These are phyloP conservation scores for Epinotia demarniana DNA, from an alignment of 2,888 invertebrate species.

Conservation along the genomic window DNA sequence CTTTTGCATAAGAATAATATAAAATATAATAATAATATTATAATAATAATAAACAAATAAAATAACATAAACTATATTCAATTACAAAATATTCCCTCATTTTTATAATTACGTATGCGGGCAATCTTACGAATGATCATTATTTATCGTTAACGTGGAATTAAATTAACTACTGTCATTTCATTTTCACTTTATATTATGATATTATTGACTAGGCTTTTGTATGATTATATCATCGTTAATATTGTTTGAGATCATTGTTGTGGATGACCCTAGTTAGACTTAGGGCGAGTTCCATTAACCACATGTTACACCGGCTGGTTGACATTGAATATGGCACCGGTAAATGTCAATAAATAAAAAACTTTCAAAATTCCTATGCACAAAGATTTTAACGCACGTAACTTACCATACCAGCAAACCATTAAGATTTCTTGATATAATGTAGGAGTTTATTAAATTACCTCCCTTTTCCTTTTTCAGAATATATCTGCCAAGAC, in stretches of 20 bases:
- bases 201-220: neutral
- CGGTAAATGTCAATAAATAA: too few species aligned
- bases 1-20: neutral
- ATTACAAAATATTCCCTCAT: neutral
- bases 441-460: too few species aligned
- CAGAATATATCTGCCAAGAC: conserved; percentile 77
- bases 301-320: too few species aligned
- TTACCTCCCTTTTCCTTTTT: conserved; percentile 50
- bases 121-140: conserved; percentile 13
- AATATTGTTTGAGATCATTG: neutral
- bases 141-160: neutral
- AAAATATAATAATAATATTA: too few species aligned
- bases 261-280: neutral
- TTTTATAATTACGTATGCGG: neutral
- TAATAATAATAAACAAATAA: neutral
- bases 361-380: too few species aligned
- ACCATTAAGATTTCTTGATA: too few species aligned
- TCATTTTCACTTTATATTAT: neutral
- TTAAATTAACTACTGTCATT: neutral
- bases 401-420: too few species aligned
- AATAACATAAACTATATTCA: neutral
- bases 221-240: neutral
- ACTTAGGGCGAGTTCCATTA: neutral
- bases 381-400: too few species aligned
- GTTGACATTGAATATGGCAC: too few species aligned